These are phyloP conservation scores for Mechanitis messenoides DNA, from an alignment of 2,888 invertebrate species.

Conservation along the genomic window DNA sequence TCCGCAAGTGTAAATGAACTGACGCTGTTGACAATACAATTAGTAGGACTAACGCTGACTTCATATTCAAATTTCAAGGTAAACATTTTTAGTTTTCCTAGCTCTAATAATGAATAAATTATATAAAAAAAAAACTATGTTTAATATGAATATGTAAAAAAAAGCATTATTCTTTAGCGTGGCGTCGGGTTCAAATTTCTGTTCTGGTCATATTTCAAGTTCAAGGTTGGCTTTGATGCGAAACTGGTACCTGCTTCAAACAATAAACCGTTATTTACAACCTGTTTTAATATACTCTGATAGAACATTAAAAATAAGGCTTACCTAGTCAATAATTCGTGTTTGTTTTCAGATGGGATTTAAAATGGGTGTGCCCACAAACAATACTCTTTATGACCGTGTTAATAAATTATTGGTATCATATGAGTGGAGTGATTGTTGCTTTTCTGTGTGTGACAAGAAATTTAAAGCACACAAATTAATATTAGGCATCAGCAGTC, in stretches of 20 bases:
- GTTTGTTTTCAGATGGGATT: conserved; percentile 59
- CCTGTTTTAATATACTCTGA: conserved; percentile 10
- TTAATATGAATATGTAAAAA: background rate
- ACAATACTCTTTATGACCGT: conserved; percentile 62
- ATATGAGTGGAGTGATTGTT: conserved; percentile 77
- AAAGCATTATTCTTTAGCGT: conserved; percentile 1
- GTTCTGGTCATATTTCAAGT: conserved; percentile 43
- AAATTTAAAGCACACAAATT: conserved; percentile 78
- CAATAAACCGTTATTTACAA: conserved; percentile 31
- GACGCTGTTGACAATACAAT: conserved; percentile 1
- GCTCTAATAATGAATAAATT: background rate
- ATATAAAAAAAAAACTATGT: too few species aligned
- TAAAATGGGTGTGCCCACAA: conserved; percentile 45
- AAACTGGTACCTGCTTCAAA: conserved; percentile 29
- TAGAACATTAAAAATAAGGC: background rate
- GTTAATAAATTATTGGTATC: conserved; percentile 67
- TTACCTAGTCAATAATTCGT: conserved; percentile 1
- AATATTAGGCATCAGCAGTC: conserved; percentile 79
- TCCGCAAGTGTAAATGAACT: conserved; percentile 9
- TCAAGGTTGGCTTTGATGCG: conserved; percentile 41
- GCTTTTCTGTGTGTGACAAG: conserved; percentile 71
- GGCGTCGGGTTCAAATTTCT: conserved; percentile 13
- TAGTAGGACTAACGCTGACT: conserved; percentile 1
- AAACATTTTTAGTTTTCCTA: background rate
- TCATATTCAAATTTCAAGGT: conserved; percentile 7